Conservation (phyloP, 2,888 invertebrate species). For the Dioctria linearis region DNA sequence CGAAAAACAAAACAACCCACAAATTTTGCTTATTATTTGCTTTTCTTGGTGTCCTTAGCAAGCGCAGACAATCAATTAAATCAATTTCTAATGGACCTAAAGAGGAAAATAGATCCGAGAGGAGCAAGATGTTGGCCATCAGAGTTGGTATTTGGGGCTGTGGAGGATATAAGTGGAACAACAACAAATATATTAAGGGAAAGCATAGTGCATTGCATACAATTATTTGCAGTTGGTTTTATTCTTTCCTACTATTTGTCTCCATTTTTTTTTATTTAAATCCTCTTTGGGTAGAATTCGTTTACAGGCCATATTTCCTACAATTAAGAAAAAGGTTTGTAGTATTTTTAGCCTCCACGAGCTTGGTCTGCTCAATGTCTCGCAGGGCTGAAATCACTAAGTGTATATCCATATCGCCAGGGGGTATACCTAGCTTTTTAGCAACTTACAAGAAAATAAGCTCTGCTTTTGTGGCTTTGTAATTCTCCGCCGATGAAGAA, state of each 20-base stretch:
- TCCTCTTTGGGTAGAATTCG: conserved; percentile 34
- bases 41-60: conserved; percentile 49
- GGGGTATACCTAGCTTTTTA: too few species aligned
- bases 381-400: too few species aligned
- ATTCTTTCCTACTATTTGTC: conserved; percentile 4
- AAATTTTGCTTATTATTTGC: conserved; percentile 40
- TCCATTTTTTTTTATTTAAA: conserved; percentile 41
- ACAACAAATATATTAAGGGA: conserved; percentile 4
- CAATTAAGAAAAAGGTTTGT: conserved; percentile 34
- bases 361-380: too few species aligned
- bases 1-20: conserved; percentile 36
- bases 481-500: too few species aligned
- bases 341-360: not conserved
- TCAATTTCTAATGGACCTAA: conserved; percentile 48
- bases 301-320: conserved; percentile 10
- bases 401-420: too few species aligned
- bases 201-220: conserved; percentile 43
- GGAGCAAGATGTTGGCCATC: not conserved
- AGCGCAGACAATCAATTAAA: conserved; percentile 51
- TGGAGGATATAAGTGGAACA: not conserved
- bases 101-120: not conserved
- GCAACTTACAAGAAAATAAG: too few species aligned
- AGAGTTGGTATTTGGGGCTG: not conserved
- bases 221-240: conserved; percentile 43
- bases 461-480: too few species aligned